Conservation (phyloP, 2,113 vertebrate species). For the Melanotaenia duboulayi region DNA sequence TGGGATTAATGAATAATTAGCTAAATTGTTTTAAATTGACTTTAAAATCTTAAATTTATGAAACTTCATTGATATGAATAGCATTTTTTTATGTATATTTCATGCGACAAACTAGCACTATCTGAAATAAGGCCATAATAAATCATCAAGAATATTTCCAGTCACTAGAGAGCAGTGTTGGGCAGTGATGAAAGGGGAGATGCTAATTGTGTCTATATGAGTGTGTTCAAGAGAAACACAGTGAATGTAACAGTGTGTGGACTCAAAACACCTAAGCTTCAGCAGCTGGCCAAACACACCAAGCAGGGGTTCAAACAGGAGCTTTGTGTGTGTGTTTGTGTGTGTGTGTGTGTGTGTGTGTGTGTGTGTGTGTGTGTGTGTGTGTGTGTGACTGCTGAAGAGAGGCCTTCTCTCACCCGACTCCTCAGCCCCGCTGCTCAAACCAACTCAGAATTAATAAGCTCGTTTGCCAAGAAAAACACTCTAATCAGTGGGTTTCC, state of each 20-base stretch:
- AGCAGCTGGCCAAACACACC: slow-evolving; percentile 69
- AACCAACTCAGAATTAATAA: slow-evolving; percentile 86
- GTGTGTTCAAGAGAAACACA: slow-evolving; percentile 4
- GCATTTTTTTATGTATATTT: too few relatives aligned
- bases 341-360: neutral
- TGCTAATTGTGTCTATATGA: slow-evolving; percentile 6
- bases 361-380: too few relatives aligned
- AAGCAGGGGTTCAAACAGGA: slow-evolving; percentile 58
- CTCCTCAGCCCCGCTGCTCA: slow-evolving; percentile 71
- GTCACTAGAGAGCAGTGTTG: slow-evolving; percentile 77
- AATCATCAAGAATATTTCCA: neutral
- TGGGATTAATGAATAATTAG: neutral
- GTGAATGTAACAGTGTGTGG: slow-evolving; percentile 13
- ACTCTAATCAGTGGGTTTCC: slow-evolving; percentile 89
- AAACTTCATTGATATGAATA: neutral
- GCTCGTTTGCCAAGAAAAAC: slow-evolving; percentile 86
- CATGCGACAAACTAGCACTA: neutral
- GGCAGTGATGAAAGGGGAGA: slow-evolving; percentile 31
- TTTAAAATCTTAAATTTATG: neutral
- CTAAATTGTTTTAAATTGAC: neutral
- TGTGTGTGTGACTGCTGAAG: slow-evolving; percentile 58
- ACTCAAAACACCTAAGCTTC: slow-evolving; percentile 29
- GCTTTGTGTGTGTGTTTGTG: slow-evolving; percentile 42
- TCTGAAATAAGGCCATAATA: neutral
- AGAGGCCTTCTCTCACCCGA: slow-evolving; percentile 66